Evolutionary conservation across 2,888 invertebrate genomes (phyloP).

Genomic region (Phalera bucephala): DNA sequence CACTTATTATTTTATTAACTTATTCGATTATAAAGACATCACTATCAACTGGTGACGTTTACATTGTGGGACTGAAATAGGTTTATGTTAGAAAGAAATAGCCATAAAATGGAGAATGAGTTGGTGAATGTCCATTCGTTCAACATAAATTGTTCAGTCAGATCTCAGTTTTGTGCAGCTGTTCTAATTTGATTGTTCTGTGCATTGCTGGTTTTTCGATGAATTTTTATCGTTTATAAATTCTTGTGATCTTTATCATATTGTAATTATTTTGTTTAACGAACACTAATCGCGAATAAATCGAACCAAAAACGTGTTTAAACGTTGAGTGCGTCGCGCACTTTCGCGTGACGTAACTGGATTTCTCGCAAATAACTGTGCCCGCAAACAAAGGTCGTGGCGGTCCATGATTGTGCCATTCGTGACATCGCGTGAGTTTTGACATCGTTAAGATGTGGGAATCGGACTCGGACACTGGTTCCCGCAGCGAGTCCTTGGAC

Average conservation of each 20-base stretch:
- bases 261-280: conserved; percentile 3
- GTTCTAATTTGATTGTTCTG: conserved; percentile 34
- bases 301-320: conserved; percentile 10
- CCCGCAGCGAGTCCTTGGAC: conserved; percentile 72
- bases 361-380: conserved; percentile 57
- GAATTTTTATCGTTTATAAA: conserved; percentile 19
- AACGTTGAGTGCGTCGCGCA: conserved; percentile 24
- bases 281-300: conserved; percentile 7
- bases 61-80: conserved; percentile 3
- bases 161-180: conserved; percentile 32
- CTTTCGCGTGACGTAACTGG: conserved; percentile 73
- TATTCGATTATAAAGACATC: conserved; percentile 6
- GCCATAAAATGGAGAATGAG: conserved; percentile 21
- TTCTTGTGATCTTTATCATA: conserved; percentile 22
- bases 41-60: conserved; percentile 22
- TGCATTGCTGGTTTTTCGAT: conserved; percentile 25
- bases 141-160: neutral
- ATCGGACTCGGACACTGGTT: conserved; percentile 70
- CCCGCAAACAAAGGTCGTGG: conserved; percentile 58
- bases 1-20: too few species aligned
- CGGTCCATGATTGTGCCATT: conserved; percentile 54
- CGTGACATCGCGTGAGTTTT: conserved; percentile 47
- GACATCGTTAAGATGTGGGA: conserved; percentile 71
- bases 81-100: conserved; percentile 16
- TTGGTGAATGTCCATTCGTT: neutral